phyloP scores from a whole-genome alignment of 2,113 vertebrate species.

The Chamaea fasciata region DNA sequence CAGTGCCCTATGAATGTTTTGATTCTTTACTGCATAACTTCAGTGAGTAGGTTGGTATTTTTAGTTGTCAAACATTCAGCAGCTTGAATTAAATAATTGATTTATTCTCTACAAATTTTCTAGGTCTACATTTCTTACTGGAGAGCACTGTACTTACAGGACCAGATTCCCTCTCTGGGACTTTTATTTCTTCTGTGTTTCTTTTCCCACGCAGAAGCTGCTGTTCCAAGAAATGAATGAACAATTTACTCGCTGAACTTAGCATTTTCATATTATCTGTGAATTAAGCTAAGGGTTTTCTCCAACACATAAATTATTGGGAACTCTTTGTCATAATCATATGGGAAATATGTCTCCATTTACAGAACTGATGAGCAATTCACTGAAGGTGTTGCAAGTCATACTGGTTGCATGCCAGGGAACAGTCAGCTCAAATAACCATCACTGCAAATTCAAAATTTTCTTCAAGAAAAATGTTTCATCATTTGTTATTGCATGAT shows the following conservation, averaged over 20 bases:
- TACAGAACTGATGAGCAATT: not conserved
- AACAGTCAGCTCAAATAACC: not conserved
- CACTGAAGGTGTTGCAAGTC: not conserved
- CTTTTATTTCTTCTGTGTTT: not conserved
- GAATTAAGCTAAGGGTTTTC: not conserved
- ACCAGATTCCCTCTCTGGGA: not conserved
- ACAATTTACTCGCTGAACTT: not conserved
- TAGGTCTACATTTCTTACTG: not conserved
- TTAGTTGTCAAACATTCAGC: not conserved
- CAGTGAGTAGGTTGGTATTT: not conserved
- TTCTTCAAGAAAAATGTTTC: not conserved
- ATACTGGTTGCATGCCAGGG: not conserved
- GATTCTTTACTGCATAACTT: not conserved
- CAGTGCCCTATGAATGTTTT: not conserved
- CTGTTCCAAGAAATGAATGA: not conserved
- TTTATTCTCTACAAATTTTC: not conserved
- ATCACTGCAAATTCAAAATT: not conserved
- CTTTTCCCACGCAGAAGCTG: not conserved
- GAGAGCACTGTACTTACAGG: not conserved
- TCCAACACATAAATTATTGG: not conserved
- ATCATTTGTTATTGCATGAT: not conserved
- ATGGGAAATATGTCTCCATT: not conserved
- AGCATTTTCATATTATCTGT: not conserved
- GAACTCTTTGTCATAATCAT: not conserved
- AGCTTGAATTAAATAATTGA: not conserved